Evolutionary conservation across 2,888 invertebrate genomes (phyloP).

Genomic region (Stictocephala bisonia): DNA sequence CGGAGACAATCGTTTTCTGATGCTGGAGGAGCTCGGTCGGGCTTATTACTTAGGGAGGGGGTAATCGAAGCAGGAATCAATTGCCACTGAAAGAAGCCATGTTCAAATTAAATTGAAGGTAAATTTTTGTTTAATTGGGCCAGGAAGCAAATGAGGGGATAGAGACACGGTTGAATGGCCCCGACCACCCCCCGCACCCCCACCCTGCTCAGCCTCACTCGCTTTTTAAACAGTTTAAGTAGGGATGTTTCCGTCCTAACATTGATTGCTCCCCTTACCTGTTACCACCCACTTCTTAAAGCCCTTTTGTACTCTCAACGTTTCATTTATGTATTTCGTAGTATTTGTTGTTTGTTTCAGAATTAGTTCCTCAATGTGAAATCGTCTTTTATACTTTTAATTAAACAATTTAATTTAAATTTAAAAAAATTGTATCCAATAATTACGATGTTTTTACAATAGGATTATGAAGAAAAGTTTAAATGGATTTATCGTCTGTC

Average conservation of each 20-base stretch:
- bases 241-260: slow-evolving; percentile 11
- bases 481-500: too few species aligned
- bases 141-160: slow-evolving; percentile 31
- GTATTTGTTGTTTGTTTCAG: too few species aligned
- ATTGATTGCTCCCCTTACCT: too few species aligned
- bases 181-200: not conserved
- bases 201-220: not conserved
- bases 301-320: too few species aligned
- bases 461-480: too few species aligned
- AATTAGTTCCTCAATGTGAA: too few species aligned
- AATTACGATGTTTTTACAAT: too few species aligned
- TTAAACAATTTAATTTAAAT: too few species aligned
- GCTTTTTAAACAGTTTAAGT: slow-evolving; percentile 42
- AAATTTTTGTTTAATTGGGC: slow-evolving; percentile 48
- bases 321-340: too few species aligned
- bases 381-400: too few species aligned
- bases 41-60: not conserved
- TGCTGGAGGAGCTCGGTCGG: not conserved
- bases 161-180: slow-evolving; percentile 22
- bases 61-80: slow-evolving; percentile 21
- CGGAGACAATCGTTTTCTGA: not conserved
- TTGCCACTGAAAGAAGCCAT: slow-evolving; percentile 14
- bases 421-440: too few species aligned
- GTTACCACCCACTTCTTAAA: too few species aligned
- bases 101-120: slow-evolving; percentile 41